Evolutionary conservation across 2,797 vertebrate genomes (phyloP).

Genomic region (Xiphorhynchus erythropygius): DNA sequence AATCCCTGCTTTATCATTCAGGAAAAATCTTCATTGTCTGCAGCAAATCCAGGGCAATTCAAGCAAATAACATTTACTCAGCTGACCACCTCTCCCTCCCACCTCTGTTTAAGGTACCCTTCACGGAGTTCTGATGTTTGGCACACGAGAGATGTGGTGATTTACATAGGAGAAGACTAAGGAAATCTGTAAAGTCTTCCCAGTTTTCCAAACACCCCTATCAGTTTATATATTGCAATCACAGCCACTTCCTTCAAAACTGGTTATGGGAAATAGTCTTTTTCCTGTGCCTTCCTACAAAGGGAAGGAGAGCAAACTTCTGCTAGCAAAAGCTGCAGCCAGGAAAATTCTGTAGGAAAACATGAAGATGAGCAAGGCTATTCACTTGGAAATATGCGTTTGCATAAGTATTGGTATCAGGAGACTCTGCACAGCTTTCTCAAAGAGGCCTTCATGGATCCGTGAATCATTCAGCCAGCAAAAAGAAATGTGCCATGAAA

Average conservation of each 20-base stretch:
- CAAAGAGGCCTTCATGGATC: constrained; percentile 14
- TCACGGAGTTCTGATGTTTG: neutral
- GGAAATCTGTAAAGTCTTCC: neutral
- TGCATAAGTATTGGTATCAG: constrained; percentile 3
- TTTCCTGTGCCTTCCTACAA: neutral
- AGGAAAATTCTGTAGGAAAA: neutral
- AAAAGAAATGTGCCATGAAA: constrained; percentile 52
- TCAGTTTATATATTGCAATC: neutral
- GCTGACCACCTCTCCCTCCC: neutral
- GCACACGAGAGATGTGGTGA: neutral
- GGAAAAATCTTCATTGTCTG: neutral
- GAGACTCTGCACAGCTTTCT: neutral
- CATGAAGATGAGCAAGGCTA: neutral
- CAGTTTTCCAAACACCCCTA: neutral
- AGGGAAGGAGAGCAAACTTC: neutral
- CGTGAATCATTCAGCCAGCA: constrained; percentile 27
- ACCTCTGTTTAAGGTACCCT: neutral
- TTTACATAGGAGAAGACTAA: neutral
- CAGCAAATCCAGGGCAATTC: neutral
- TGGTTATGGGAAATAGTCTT: neutral
- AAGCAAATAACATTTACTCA: neutral
- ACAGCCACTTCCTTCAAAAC: neutral
- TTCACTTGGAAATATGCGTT: constrained; percentile 8
- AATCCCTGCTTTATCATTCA: neutral
- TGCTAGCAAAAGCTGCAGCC: neutral